Evolutionary conservation across 2,888 invertebrate species (phyloP).

Genomic region (Esperia sulphurella): DNA sequence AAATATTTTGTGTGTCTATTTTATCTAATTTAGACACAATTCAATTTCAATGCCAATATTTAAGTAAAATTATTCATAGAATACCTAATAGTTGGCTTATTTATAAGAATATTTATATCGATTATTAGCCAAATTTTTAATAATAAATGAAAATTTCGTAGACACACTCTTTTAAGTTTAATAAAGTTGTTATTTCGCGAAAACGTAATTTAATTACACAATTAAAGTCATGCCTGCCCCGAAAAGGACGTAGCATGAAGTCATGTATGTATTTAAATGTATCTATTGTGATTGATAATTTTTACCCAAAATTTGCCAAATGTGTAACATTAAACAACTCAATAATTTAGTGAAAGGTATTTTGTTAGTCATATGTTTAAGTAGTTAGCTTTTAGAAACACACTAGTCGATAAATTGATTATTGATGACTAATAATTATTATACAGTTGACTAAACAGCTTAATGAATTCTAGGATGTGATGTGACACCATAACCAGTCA

Average conservation of each 20-base stretch:
- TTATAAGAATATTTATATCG: too few relatives aligned
- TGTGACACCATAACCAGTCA: slow-evolving; percentile 20
- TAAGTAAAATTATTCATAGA: too few relatives aligned
- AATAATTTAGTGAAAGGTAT: slow-evolving; percentile 43
- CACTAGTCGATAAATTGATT: slow-evolving; percentile 49
- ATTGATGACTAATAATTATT: too few relatives aligned
- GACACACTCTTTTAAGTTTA: too few relatives aligned
- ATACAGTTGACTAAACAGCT: slow-evolving; percentile 30
- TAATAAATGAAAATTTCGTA: too few relatives aligned
- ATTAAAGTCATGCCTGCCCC: too few relatives aligned
- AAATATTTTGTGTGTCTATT: too few relatives aligned
- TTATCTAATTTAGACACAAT: background rate
- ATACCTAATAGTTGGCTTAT: too few relatives aligned
- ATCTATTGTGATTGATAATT: slow-evolving; percentile 46
- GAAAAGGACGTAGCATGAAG: too few relatives aligned
- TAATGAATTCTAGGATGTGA: slow-evolving; percentile 5
- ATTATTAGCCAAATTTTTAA: too few relatives aligned
- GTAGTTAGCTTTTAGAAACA: slow-evolving; percentile 37
- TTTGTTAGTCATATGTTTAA: slow-evolving; percentile 46
- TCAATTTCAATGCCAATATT: background rate
- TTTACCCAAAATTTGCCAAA: slow-evolving; percentile 75
- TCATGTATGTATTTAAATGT: background rate
- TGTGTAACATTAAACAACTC: slow-evolving; percentile 42
- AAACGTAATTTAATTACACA: too few relatives aligned
- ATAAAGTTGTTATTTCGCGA: too few relatives aligned